A percentile compares a stretch with the other conserved stretches of the same genome.
These are phyloP conservation scores for Metaphire vulgaris DNA, from an alignment of 1,140 invertebrate species.

Conservation along the genomic window DNA sequence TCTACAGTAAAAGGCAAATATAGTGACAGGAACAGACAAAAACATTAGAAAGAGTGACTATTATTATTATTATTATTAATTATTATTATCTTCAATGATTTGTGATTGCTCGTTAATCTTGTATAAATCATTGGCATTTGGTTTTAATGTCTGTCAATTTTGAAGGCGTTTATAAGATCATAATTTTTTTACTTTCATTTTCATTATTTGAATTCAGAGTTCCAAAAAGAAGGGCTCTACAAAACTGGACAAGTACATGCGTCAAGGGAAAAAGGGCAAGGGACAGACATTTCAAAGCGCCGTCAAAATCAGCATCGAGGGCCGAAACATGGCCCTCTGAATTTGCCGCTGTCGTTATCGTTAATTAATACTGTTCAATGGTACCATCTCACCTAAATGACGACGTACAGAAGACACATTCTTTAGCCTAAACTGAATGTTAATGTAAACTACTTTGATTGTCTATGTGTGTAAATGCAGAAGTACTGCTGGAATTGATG, in stretches of 20 bases:
- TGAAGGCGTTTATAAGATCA: too few relatives aligned
- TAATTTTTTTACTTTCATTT: too few relatives aligned
- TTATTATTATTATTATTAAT: neutral
- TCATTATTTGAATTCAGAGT: slow-evolving; percentile 52
- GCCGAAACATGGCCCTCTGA: slow-evolving; percentile 83
- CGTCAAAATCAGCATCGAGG: slow-evolving; percentile 89
- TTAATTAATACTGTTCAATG: too few relatives aligned
- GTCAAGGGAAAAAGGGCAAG: slow-evolving; percentile 65
- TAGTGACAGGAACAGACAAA: too few relatives aligned
- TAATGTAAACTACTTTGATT: too few relatives aligned
- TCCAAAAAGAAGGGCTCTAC: slow-evolving; percentile 73
- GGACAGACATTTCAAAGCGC: slow-evolving; percentile 69
- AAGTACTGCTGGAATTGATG: too few relatives aligned
- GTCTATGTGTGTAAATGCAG: too few relatives aligned
- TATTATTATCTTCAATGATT: neutral
- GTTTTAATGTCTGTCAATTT: neutral
- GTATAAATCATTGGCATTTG: neutral
- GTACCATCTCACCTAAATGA: too few relatives aligned
- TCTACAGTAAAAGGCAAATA: too few relatives aligned
- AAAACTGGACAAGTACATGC: slow-evolving; percentile 83
- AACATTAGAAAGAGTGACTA: too few relatives aligned
- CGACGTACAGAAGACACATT: too few relatives aligned
- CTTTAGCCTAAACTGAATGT: too few relatives aligned
- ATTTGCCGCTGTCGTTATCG: neutral
- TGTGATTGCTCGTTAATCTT: neutral